These are phyloP conservation scores for Phasia obesa DNA, from an alignment of 2,888 invertebrate genomes.

Conservation along the genomic window DNA sequence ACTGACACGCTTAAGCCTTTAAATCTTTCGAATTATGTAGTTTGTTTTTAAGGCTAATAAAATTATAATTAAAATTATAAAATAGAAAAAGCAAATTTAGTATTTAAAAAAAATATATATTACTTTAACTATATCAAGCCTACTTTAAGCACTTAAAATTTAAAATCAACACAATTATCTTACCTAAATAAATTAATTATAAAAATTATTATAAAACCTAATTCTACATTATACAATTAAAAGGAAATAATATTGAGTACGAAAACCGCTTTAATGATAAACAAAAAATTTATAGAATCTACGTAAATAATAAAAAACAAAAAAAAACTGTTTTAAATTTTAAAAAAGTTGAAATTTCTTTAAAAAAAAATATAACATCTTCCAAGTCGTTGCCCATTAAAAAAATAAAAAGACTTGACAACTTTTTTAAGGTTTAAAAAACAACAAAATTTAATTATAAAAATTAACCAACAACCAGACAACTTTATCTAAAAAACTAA, in stretches of 20 bases:
- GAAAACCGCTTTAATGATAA: conserved; percentile 6
- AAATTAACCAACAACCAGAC: not conserved
- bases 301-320: not conserved
- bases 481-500: not conserved
- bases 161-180: too few species aligned
- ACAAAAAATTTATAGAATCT: not conserved
- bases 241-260: conserved; percentile 34
- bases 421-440: not conserved
- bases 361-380: not conserved
- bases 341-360: conserved; percentile 3
- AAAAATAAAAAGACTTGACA: not conserved
- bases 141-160: too few species aligned
- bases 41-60: not conserved
- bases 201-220: not conserved
- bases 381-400: not conserved
- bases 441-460: not conserved
- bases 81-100: not conserved
- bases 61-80: not conserved
- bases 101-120: not conserved
- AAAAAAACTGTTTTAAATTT: not conserved
- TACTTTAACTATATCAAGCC: too few species aligned
- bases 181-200: not conserved
- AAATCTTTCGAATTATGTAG: not conserved
- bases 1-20: too few species aligned
- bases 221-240: conserved; percentile 6